These are phyloP conservation scores for Campoplex nolae DNA, from an alignment of 2,888 invertebrate genomes.

Conservation along the genomic window DNA sequence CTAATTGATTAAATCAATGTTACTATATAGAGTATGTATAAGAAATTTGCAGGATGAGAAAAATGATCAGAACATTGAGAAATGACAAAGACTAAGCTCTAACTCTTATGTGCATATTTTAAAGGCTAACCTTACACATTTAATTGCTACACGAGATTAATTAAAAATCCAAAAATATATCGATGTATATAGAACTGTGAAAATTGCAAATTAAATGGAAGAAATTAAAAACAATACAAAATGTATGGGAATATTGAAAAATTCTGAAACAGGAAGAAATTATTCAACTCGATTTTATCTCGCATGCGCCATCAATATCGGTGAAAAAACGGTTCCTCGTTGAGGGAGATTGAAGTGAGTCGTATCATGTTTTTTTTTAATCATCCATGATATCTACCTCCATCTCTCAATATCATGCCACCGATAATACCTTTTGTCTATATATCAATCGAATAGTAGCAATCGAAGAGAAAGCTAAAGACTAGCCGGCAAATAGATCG, in stretches of 20 bases:
- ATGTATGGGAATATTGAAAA: neutral
- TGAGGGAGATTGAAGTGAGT: slow-evolving; percentile 14
- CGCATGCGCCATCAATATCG: neutral
- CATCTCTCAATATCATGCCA: slow-evolving; percentile 32
- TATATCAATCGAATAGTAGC: neutral
- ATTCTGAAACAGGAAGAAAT: neutral
- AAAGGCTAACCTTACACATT: neutral
- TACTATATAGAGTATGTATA: slow-evolving; percentile 12
- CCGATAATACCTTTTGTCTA: slow-evolving; percentile 23
- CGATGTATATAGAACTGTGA: neutral
- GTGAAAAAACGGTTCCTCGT: slow-evolving; percentile 32
- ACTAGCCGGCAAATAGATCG: neutral
- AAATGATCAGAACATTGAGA: slow-evolving; percentile 49
- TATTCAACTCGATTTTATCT: neutral
- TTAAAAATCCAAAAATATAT: slow-evolving; percentile 5
- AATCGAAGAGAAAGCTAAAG: neutral
- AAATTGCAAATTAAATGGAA: neutral
- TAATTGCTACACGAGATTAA: neutral
- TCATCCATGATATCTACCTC: slow-evolving; percentile 21
- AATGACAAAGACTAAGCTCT: slow-evolving; percentile 59
- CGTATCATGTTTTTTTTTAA: slow-evolving; percentile 24
- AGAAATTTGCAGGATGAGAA: slow-evolving; percentile 31
- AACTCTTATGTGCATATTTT: neutral
- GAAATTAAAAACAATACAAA: neutral
- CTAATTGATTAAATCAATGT: slow-evolving; percentile 34